Base-by-base conservation (phyloP, 2,888 invertebrate genomes). In the Chorisops tibialis region DNA sequence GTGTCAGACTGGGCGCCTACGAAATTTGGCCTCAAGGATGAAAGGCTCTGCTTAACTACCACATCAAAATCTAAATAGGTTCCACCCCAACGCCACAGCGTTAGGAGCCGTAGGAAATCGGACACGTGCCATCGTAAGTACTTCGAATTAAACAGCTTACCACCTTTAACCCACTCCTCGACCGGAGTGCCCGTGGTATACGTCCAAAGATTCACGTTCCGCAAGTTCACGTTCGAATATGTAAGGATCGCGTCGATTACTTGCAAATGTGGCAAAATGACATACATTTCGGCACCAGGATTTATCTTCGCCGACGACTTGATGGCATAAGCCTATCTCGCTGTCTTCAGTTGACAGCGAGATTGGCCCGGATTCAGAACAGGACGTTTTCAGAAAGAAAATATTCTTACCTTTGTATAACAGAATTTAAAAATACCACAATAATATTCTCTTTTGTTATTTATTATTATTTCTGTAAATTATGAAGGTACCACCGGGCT, bases 21-120 rank as follows among this genome's bases (percentile, higher is more conserved):
- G 68, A 81, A 87, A 72, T 87, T 86, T 1, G 77, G 75, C 51
- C 16, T 18, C 24, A 68, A 41, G n/a, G 77, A 72, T 18, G 82
- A 80, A 39, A 89, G 71, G 4, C 81, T 78, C 66, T 83, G 86
- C 16, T 82, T 81, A 3, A 89, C 83, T 11, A 91, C 80, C 2
- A 89, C 83, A 73, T 91, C 91, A 67, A 88, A 76, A 69, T 91
- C 91, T 56, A 91, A 73, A 72, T 89, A 91, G 52, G 89, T 84
- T 0, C 91, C 91, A 11, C 89, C 88, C 73, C 82, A 90, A 71
- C 87, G 89, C 81, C 86, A 89, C 4, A 91, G 75, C 0, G 74
- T 76, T 22, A 75, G 64, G 61, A 72, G 75, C 6, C 76, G 73
- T 49, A 74, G 67, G 56, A 75, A 73, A 63, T 76, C 75, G 1